Percentiles rank a stretch among this genome's conserved stretches.
Evolutionary conservation across 2,113 vertebrate genomes (phyloP).

Genomic region (Halcyon senegalensis): DNA sequence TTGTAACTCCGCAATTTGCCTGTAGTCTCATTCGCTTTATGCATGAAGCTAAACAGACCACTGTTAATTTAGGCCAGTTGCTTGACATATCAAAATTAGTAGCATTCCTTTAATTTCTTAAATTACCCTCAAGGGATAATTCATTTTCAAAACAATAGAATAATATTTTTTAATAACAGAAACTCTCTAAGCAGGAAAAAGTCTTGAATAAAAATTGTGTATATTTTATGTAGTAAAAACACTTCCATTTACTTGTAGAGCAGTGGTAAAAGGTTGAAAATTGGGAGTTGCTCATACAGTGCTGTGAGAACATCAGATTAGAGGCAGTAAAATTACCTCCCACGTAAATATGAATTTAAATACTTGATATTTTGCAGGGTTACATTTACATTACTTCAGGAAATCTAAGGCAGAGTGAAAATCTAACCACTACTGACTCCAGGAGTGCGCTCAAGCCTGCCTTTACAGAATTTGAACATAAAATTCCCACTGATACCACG

Average conservation of each 20-base stretch:
- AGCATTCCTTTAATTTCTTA: conserved; percentile 53
- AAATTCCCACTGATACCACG: not conserved
- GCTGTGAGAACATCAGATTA: conserved; percentile 69
- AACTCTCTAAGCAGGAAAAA: conserved; percentile 42
- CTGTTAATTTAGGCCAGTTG: conserved; percentile 56
- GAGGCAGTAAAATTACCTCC: conserved; percentile 56
- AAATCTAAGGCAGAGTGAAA: conserved; percentile 31
- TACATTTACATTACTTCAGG: conserved; percentile 62
- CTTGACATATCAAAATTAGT: conserved; percentile 54
- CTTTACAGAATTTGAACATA: not conserved
- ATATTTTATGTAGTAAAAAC: conserved; percentile 45
- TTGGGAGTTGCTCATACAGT: conserved; percentile 17
- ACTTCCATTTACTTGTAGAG: conserved; percentile 40
- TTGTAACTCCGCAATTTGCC: not conserved
- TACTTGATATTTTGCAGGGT: conserved; percentile 61
- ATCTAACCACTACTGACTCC: not conserved
- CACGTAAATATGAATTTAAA: conserved; percentile 60
- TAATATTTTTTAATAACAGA: conserved; percentile 65
- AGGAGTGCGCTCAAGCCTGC: not conserved
- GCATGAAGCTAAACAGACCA: conserved; percentile 35
- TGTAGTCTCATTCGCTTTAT: not conserved
- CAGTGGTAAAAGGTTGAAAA: conserved; percentile 53
- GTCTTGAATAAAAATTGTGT: conserved; percentile 46
- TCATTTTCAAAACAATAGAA: conserved; percentile 65
- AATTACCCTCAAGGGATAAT: conserved; percentile 56